A percentile compares a stretch with the other conserved stretches of the same genome.
Conservation (phyloP, 2,888 invertebrate genomes). For the Rotaria magnacalcarata region DNA sequence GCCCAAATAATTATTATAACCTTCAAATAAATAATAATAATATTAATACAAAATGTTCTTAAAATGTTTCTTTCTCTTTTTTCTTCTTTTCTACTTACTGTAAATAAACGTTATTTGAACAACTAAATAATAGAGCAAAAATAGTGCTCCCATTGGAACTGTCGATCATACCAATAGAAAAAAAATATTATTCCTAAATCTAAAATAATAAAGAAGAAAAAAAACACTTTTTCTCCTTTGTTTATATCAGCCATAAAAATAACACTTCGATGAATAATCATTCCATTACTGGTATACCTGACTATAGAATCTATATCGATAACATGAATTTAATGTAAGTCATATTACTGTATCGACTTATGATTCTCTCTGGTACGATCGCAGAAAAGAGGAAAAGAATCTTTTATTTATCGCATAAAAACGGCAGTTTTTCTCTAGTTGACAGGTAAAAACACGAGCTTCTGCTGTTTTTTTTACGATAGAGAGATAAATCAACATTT, state of each 20-base stretch:
- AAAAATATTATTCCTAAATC: neutral
- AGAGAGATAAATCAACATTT: no score
- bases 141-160: constrained; percentile 14
- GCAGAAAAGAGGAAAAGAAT: neutral
- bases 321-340: neutral
- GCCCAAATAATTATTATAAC: constrained; percentile 1
- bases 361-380: no score
- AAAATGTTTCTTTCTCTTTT: neutral
- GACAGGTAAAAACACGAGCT: no score
- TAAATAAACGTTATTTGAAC: neutral
- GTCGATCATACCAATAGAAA: constrained; percentile 9
- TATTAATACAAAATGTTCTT: no score
- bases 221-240: neutral
- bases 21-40: neutral
- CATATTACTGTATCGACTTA: neutral
- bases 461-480: no score
- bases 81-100: neutral
- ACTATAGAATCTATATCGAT: neutral
- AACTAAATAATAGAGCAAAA: constrained; percentile 29
- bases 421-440: no score
- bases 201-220: neutral
- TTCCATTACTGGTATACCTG: neutral
- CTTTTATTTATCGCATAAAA: no score
- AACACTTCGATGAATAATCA: neutral
- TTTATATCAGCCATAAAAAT: neutral